Base-by-base conservation (phyloP, 2,797 vertebrate species). In the Chrosomus eos region DNA sequence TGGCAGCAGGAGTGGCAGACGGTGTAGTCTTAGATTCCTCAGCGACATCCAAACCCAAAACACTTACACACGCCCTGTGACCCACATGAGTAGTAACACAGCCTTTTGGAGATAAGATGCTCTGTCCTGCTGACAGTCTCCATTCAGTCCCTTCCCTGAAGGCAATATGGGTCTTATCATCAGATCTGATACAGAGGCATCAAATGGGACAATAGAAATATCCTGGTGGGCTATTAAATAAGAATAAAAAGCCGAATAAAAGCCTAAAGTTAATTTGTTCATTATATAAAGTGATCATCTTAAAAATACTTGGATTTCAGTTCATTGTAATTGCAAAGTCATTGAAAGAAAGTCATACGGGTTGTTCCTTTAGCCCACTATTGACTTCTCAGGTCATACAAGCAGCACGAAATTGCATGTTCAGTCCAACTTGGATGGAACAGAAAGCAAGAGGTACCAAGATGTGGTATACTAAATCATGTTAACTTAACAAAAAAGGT, bases 1-100 rank as follows among this genome's bases (percentile, higher is more conserved):
- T 67, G 83, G 64, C 43, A 80, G 78, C 83, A 84, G 81, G 73
- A 86, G 83, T 84, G 74, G 75, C 67, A 84, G 88, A 89, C 86
- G 82, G 73, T 89, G 51, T 36, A 19, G 7, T 70, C 72, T 71
- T 67, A 83, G 80, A 88, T 87, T 79, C 72, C 70, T 70, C 82
- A 70, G 45, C 1, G 66, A 71, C 74, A n/a, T 78, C 64, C 5
- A 3, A 45, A 76, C 74, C 38, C 74, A 78, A 78, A 84, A 79
- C 68, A 85, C 80, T 60, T 38, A 70, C 45, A 84, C 51, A 82
- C 9, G 11, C 38, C 45, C 7, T 68, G 51, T 70, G 64, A n/a
- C 71, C 66, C 74, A 66, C 64, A 76, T 43, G 82, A 87, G 68
- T 75, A 71, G 73, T 81, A 82, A 86, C 70, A 86, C 86, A 38